phyloP scores from a whole-genome alignment of 2,888 invertebrate genomes.

The Rhogogaster chlorosoma region DNA sequence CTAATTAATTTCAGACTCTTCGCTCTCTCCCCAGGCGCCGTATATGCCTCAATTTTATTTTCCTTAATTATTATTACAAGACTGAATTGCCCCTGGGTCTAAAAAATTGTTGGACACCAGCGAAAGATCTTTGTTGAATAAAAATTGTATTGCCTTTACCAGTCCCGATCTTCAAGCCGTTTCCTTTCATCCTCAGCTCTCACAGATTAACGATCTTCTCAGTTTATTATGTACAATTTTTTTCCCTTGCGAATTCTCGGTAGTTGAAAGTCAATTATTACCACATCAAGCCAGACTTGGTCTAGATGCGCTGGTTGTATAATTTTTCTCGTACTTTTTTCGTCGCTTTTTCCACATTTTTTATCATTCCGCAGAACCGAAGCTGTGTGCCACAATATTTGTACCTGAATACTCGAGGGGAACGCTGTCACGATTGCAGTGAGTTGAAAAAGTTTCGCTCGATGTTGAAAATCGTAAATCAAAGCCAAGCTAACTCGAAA shows the following conservation, averaged over 20 bases:
- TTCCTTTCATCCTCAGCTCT: too few species aligned
- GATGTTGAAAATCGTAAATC: conserved; percentile 20
- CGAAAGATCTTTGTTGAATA: neutral
- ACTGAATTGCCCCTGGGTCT: too few species aligned
- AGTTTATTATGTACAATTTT: neutral
- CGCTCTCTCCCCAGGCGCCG: neutral
- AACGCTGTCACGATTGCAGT: neutral
- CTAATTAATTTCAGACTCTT: neutral
- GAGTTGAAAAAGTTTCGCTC: neutral
- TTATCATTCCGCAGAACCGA: neutral
- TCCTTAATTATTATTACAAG: neutral
- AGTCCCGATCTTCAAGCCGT: neutral
- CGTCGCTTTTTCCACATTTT: neutral
- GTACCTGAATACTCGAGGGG: conserved; percentile 16
- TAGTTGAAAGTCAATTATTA: neutral
- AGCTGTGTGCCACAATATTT: neutral
- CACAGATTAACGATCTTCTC: neutral
- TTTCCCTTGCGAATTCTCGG: neutral
- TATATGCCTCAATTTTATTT: neutral
- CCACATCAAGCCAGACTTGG: neutral
- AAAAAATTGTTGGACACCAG: neutral
- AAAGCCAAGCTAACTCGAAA: neutral
- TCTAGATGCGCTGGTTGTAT: neutral
- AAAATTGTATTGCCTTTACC: neutral
- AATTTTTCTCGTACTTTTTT: neutral